Conservation (phyloP, 2,888 invertebrate genomes). For the Brachycybe producta region DNA sequence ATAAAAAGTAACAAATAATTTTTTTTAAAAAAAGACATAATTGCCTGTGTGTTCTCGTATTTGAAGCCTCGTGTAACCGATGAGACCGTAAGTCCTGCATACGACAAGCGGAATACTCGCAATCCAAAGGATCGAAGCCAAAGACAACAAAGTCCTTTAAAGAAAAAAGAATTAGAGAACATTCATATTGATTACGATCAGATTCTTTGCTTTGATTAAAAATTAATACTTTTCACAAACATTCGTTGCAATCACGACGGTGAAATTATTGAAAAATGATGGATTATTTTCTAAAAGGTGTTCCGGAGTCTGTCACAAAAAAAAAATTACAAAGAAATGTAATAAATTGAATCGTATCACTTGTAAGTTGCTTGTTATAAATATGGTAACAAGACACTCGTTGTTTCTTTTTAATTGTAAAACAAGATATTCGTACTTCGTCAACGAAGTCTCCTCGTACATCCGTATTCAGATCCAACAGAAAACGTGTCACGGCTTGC, state of each 20-base stretch:
- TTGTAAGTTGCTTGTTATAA: too few species aligned
- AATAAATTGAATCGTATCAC: neutral
- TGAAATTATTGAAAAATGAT: slow-evolving; percentile 74
- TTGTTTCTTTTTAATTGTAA: too few species aligned
- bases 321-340: neutral
- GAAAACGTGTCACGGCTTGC: slow-evolving; percentile 61
- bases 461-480: slow-evolving; percentile 83
- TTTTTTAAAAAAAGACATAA: neutral
- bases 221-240: slow-evolving; percentile 48
- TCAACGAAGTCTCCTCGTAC: slow-evolving; percentile 86
- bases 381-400: too few species aligned
- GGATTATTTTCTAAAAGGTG: slow-evolving; percentile 71
- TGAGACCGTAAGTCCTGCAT: slow-evolving; percentile 78
- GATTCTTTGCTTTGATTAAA: neutral
- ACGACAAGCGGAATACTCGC: slow-evolving; percentile 71
- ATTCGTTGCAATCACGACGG: slow-evolving; percentile 69
- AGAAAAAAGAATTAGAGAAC: slow-evolving; percentile 10
- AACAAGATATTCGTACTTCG: slow-evolving; percentile 40
- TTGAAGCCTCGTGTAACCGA: slow-evolving; percentile 80
- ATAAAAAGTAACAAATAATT: neutral
- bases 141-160: slow-evolving; percentile 50
- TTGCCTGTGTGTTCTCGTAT: slow-evolving; percentile 39
- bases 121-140: slow-evolving; percentile 72
- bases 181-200: neutral
- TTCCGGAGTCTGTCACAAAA: slow-evolving; percentile 48